Base-by-base conservation (phyloP, 1,140 invertebrate genomes). In the Eupeodes corollae region DNA sequence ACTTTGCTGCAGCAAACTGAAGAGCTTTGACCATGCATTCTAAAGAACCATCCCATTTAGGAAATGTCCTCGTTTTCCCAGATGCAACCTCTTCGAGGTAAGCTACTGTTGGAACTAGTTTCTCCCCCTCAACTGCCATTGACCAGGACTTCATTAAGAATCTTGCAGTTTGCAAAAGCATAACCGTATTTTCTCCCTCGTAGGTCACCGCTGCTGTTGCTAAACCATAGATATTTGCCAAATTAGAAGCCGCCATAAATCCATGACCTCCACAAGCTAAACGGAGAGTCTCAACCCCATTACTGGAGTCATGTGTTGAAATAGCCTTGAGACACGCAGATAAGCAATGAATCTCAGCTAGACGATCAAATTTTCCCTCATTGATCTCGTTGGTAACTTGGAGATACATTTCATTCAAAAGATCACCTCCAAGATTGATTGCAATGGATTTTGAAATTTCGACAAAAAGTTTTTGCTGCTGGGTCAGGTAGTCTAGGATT, bases 171-270 rank as follows among this genome's bases (percentile, higher is more conserved):
- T 97, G 92, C 16, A 95, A 70, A 18, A 88, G 73, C 39, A 97
- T 71, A n/a, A 97, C 91, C 1, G 90, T 93, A 62, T 97, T 95
- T 72, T 96, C 92, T 11, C 92, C 92, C 71, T 97, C 92, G 61
- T 96, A 96, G 13, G 91, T 97, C 63, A 84, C 88, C 37, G 85
- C 80, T n/a, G 91, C 90, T 5, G 88, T 89, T 6, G 82, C 78
- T 45, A 83, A 70, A 3, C 82, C 82, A 67, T 92, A 96, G 13
- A 84, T 83, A 43, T 79, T 74, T 30, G 89, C 89, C 34, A 96
- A 72, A 64, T 87, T 91, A 57, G 86, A 88, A 11, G 82, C 77
- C 13, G 81, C 76, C 72, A 90, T 85, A 70, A 91, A 97, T 12
- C 93, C 93, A 69, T 96, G 92, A 6, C 93, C 93, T 19, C 93